Conservation (phyloP, 1,140 invertebrate genomes). For the Diabrotica undecimpunctata region DNA sequence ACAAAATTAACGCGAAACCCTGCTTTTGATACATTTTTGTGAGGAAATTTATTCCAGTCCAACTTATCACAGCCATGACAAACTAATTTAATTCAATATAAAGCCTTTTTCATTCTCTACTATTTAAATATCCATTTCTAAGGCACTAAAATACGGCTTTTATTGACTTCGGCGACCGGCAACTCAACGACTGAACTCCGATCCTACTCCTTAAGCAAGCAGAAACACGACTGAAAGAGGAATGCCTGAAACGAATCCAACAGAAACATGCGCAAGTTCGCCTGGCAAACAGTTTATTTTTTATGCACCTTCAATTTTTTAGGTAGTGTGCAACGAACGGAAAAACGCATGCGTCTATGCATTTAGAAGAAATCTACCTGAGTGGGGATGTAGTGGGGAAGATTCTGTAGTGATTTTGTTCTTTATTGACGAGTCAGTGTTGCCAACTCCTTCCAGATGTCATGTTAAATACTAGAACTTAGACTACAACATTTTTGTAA, state of each 20-base stretch:
- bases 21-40: constrained; percentile 11
- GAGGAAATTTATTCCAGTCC: constrained; percentile 4
- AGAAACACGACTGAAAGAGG: constrained; percentile 3
- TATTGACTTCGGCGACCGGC: neutral
- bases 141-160: constrained; percentile 14
- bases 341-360: neutral
- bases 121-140: constrained; percentile 14
- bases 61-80: constrained; percentile 15
- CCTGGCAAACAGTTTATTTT: constrained; percentile 13
- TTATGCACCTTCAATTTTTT: neutral
- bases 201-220: neutral
- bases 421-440: neutral
- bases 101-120: constrained; percentile 4
- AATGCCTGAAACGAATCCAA: neutral
- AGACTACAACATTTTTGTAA: too few species aligned
- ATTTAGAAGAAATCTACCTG: neutral
- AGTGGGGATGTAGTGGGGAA: neutral
- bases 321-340: neutral
- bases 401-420: neutral
- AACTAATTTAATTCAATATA: constrained; percentile 3
- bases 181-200: neutral
- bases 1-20: constrained; percentile 10
- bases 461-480: too few species aligned
- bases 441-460: neutral
- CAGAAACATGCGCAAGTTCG: constrained; percentile 12